Conservation (phyloP, 2,113 vertebrate genomes). For the Oxygymnocypris stewartii region DNA sequence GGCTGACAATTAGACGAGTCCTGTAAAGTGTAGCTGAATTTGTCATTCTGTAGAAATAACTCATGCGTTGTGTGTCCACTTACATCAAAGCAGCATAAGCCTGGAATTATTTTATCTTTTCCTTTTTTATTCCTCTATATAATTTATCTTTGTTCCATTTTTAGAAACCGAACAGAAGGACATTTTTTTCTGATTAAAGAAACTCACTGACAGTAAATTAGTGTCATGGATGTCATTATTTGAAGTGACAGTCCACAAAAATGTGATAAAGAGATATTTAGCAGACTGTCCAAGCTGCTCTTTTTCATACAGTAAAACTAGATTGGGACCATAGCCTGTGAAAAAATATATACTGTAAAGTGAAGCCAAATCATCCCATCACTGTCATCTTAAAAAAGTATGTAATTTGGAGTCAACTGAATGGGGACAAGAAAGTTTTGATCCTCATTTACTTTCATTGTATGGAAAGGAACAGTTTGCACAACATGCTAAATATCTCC, state of each 20-base stretch:
- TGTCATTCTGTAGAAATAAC: conserved; percentile 43
- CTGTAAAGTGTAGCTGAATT: conserved; percentile 16
- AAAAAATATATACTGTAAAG: no score
- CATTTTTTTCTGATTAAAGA: conserved; percentile 42
- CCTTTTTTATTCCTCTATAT: conserved; percentile 27
- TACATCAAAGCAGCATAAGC: conserved; percentile 39
- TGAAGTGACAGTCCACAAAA: neutral
- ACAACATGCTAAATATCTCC: neutral
- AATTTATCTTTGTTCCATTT: conserved; percentile 53
- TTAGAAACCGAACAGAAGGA: conserved; percentile 50
- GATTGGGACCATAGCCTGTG: neutral
- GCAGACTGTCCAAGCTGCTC: neutral
- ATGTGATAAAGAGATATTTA: neutral
- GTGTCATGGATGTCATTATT: conserved; percentile 42
- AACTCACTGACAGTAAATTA: conserved; percentile 51
- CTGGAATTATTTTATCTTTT: conserved; percentile 8
- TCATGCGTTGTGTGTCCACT: conserved; percentile 26
- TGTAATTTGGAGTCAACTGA: no score
- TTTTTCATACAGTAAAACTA: neutral
- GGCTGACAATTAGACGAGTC: conserved; percentile 30
- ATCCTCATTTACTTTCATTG: neutral
- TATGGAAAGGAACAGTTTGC: neutral
- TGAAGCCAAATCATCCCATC: no score
- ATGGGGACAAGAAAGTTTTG: neutral
- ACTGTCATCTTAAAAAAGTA: no score